Base-by-base conservation (phyloP, 2,888 invertebrate species). In the Agrochola litura region DNA sequence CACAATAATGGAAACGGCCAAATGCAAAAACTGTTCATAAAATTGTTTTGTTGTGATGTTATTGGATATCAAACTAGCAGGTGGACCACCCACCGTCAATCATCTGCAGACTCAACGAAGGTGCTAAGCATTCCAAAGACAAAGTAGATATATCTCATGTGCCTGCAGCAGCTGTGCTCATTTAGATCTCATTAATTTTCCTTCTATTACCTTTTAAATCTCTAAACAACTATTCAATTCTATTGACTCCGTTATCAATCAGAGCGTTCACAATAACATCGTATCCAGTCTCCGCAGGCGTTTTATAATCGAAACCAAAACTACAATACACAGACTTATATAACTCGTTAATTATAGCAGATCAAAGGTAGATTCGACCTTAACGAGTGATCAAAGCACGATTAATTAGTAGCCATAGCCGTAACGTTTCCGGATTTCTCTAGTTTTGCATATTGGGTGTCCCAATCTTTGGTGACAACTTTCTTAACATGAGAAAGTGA, bases 361-460 rank as follows among this genome's bases (percentile, higher is more conserved):
- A 79, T 74, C 70, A 71, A 75, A 73, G 64, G 46, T 66, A 67
- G 54, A 65, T 41, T 65, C n/a, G 37, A 77, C 72, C 60, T 76
- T 73, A 84, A 76, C 61, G 66, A 74, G 61, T 73, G 71, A 79
- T 80, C 73, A 75, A 88, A 76, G 61, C 71, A 43, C 25, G 70
- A 66, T 83, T 81, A 84, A 87, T 82, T 81, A 66, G 70, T 61
- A 67, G 41, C 41, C 8, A 37, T 10, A 54, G 54, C 74, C 49
- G 67, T 43, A 75, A 73, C 79, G 76, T 86, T 86, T 89, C 88
- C 88, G 86, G 83, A 64, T 88, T 88, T 88, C 88, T 81, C 89
- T 82, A 80, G 69, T 84, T 88, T 89, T 80, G 73, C 88, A 89
- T 88, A 89, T 82, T 85, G 66, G 80, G 71, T 77, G 81, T 37